phyloP scores from a whole-genome alignment of 1,140 invertebrate genomes.

The Apis florea region DNA sequence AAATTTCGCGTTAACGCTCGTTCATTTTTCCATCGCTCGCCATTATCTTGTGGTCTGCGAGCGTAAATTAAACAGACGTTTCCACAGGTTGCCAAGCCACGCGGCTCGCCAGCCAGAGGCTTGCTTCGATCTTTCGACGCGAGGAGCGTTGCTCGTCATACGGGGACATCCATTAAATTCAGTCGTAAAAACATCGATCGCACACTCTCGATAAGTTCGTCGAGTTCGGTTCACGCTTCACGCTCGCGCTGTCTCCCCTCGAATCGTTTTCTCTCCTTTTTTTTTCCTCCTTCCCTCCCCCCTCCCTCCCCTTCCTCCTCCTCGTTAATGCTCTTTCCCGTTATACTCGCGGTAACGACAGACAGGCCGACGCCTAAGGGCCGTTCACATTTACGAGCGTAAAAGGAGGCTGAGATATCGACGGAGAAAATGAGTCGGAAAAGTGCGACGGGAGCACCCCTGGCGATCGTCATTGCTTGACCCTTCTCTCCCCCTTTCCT shows the following conservation, averaged over 20 bases:
- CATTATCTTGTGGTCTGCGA: too few relatives aligned
- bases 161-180: slow-evolving; percentile 54
- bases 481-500: slow-evolving; percentile 59
- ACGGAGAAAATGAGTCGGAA: slow-evolving; percentile 72
- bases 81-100: background rate
- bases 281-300: slow-evolving; percentile 17
- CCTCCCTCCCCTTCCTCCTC: slow-evolving; percentile 6
- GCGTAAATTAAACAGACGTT: background rate
- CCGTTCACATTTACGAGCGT: slow-evolving; percentile 72
- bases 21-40: too few relatives aligned
- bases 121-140: background rate
- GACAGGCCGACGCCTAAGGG: slow-evolving; percentile 71
- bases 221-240: slow-evolving; percentile 27
- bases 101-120: background rate
- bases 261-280: slow-evolving; percentile 3
- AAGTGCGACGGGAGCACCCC: slow-evolving; percentile 67
- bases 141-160: slow-evolving; percentile 51
- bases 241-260: slow-evolving; percentile 20
- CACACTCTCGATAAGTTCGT: slow-evolving; percentile 49
- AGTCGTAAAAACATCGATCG: slow-evolving; percentile 61
- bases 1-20: too few relatives aligned
- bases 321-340: slow-evolving; percentile 61
- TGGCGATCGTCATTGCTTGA: slow-evolving; percentile 68
- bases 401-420: slow-evolving; percentile 67
- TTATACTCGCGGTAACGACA: slow-evolving; percentile 65